phyloP scores from a whole-genome alignment of 2,113 vertebrate species.

The Salvator merianae region DNA sequence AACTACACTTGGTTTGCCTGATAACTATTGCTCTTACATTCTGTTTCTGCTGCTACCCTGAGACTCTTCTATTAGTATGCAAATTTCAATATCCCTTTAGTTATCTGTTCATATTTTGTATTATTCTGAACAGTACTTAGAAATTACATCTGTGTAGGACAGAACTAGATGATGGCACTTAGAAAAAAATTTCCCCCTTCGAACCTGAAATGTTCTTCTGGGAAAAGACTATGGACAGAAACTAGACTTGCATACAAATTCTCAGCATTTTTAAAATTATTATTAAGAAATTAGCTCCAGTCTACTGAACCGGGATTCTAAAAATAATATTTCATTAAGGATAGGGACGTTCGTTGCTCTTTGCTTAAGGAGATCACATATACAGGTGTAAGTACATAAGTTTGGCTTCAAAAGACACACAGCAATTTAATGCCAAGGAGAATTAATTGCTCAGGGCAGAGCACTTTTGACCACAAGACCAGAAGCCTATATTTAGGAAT shows the following conservation, averaged over 20 bases:
- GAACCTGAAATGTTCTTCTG: slow-evolving; percentile 33
- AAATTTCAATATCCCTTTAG: slow-evolving; percentile 65
- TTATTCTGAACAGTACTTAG: slow-evolving; percentile 34
- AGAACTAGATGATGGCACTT: slow-evolving; percentile 38
- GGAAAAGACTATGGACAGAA: neutral
- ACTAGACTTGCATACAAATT: neutral
- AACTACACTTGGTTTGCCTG: slow-evolving; percentile 31
- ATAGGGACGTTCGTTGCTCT: neutral
- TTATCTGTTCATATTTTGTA: slow-evolving; percentile 61
- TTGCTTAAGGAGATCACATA: neutral
- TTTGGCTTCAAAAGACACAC: neutral
- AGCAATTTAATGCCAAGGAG: neutral
- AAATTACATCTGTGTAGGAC: slow-evolving; percentile 53
- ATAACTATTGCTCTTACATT: neutral
- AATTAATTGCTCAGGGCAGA: neutral
- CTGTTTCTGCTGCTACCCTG: slow-evolving; percentile 37
- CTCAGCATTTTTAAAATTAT: neutral
- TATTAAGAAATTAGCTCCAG: neutral
- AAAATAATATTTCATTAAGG: neutral
- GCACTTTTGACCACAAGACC: neutral
- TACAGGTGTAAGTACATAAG: neutral
- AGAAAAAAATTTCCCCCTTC: slow-evolving; percentile 37
- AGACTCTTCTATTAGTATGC: slow-evolving; percentile 63
- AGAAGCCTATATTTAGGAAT: neutral
- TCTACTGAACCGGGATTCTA: neutral